These are phyloP conservation scores for Hafferia zeledoni DNA, from an alignment of 2,797 vertebrate genomes.

Conservation along the genomic window DNA sequence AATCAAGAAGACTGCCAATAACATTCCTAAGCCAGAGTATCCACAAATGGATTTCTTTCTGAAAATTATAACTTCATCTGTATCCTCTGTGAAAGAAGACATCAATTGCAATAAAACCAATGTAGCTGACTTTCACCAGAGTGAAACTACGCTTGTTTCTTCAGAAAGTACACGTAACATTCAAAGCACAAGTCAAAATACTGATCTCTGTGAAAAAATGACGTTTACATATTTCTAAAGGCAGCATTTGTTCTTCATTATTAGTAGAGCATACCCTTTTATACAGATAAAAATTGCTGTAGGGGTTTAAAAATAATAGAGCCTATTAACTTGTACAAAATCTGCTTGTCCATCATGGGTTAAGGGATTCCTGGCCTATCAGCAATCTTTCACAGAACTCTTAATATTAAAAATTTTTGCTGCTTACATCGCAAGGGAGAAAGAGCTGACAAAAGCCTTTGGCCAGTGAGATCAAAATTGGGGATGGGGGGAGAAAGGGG, in stretches of 20 bases:
- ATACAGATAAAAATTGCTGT: not conserved
- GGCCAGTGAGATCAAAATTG: constrained; percentile 60
- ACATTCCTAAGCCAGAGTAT: not conserved
- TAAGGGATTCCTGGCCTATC: constrained; percentile 34
- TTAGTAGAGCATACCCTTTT: not conserved
- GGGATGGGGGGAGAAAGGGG: constrained; percentile 4
- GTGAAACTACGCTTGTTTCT: not conserved
- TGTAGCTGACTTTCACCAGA: not conserved
- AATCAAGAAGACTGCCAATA: not conserved
- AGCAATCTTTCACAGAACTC: constrained; percentile 21
- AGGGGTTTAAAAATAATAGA: not conserved
- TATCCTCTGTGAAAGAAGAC: not conserved
- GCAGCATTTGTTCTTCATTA: not conserved
- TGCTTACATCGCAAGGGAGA: constrained; percentile 57
- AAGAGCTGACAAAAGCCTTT: constrained; percentile 75
- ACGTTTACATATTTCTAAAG: not conserved
- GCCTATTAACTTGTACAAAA: not conserved
- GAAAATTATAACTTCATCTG: not conserved
- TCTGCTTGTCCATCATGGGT: not conserved
- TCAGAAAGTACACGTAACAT: not conserved
- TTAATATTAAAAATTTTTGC: constrained; percentile 59
- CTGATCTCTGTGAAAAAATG: not conserved
- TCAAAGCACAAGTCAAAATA: not conserved
- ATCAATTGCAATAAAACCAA: not conserved
- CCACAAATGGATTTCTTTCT: not conserved